Evolutionary conservation across 30 jellyfish, hydroid and myxozoan species (phyloP).

Genomic region (Pelagia noctiluca): DNA sequence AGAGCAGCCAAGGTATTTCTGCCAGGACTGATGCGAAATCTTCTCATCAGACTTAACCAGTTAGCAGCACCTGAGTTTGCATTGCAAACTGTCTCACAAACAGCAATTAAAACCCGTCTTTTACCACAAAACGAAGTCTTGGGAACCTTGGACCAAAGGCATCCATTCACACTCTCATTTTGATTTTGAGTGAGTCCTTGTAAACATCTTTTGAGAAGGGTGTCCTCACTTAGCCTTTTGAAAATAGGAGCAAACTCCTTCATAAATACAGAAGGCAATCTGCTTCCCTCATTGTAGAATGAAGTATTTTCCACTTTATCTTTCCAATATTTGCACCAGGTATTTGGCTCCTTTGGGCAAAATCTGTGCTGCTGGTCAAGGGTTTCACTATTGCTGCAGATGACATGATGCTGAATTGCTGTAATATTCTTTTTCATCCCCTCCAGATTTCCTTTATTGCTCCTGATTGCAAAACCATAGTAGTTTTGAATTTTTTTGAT

Average conservation of each 20-base stretch:
- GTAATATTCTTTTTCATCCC: constrained; percentile 16
- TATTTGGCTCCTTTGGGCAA: constrained; percentile 17
- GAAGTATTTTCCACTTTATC: background rate
- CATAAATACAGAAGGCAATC: constrained; percentile 7
- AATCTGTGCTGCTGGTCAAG: constrained; percentile 14
- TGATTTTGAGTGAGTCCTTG: constrained; percentile 34
- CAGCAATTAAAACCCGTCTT: constrained; percentile 11
- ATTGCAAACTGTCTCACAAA: constrained; percentile 25
- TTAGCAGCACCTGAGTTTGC: too few relatives aligned
- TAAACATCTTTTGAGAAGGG: constrained; percentile 17
- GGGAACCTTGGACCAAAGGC: constrained; percentile 17
- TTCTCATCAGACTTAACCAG: too few relatives aligned
- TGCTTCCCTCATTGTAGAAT: background rate
- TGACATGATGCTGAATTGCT: constrained; percentile 26
- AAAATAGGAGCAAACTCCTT: constrained; percentile 22
- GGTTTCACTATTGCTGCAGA: background rate
- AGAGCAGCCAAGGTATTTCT: background rate
- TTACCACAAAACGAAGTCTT: constrained; percentile 32
- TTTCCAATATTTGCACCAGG: constrained; percentile 14
- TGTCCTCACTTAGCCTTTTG: constrained; percentile 8
- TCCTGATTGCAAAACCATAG: constrained; percentile 9
- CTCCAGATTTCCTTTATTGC: background rate
- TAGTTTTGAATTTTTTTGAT: constrained; percentile 24
- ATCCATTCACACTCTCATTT: constrained; percentile 23
- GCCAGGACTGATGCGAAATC: background rate